Conservation (phyloP, 1,140 invertebrate species). For the Odontomachus brunneus region DNA sequence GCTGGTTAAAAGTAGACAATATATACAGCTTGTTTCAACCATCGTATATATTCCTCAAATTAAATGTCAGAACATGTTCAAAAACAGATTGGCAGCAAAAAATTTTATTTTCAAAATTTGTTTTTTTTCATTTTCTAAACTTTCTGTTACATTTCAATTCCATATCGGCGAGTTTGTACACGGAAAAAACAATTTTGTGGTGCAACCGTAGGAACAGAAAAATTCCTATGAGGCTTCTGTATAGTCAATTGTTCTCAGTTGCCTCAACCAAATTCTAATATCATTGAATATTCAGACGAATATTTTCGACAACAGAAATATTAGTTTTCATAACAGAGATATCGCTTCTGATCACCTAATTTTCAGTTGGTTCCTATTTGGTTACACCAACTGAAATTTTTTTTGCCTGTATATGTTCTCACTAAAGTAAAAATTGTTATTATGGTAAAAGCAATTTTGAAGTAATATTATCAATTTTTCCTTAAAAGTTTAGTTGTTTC, state of each 20-base stretch:
- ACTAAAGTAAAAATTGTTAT: not conserved
- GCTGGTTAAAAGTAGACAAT: slow-evolving; percentile 19
- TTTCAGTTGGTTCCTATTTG: no score
- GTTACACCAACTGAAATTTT: no score
- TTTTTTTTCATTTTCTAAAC: not conserved
- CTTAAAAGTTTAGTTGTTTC: not conserved
- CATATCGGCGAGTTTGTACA: not conserved
- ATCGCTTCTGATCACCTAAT: no score
- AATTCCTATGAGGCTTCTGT: no score
- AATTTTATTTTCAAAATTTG: no score
- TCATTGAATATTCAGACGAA: no score
- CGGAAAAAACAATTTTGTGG: no score
- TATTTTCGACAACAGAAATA: no score
- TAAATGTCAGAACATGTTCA: not conserved
- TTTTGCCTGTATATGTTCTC: not conserved
- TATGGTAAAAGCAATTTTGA: not conserved
- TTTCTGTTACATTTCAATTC: not conserved
- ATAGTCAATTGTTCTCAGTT: no score
- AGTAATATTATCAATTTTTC: not conserved
- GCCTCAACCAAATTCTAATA: no score
- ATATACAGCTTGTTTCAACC: slow-evolving; percentile 32
- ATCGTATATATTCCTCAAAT: slow-evolving; percentile 8
- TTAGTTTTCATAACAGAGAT: no score
- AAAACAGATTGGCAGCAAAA: not conserved
- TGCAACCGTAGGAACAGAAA: no score